Evolutionary conservation across 2,888 invertebrate species (phyloP).

Genomic region (Ceraclea dissimilis): DNA sequence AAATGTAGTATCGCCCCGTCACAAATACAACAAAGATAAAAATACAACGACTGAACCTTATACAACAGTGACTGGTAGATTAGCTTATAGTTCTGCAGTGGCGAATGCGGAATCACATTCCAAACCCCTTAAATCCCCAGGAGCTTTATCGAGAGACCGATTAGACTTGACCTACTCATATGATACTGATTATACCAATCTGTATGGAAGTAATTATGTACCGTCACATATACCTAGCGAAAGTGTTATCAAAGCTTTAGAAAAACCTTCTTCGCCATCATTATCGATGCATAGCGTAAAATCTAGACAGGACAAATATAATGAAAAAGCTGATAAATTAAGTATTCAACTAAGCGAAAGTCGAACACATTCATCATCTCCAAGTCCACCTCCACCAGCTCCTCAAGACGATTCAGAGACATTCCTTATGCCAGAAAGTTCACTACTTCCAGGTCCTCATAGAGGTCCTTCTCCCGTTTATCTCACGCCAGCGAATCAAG

Average conservation of each 20-base stretch:
- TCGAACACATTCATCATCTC: slow-evolving; percentile 33
- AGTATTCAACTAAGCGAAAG: slow-evolving; percentile 47
- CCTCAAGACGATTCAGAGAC: slow-evolving; percentile 57
- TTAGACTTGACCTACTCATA: slow-evolving; percentile 52
- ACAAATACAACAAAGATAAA: slow-evolving; percentile 49
- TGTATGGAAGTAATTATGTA: slow-evolving; percentile 32
- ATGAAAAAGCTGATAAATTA: slow-evolving; percentile 42
- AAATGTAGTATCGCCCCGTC: slow-evolving; percentile 45
- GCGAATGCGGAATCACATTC: slow-evolving; percentile 55
- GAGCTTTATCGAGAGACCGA: slow-evolving; percentile 49
- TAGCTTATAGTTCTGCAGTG: slow-evolving; percentile 60
- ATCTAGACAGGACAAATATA: slow-evolving; percentile 56
- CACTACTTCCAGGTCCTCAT: slow-evolving; percentile 28
- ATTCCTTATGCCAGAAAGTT: slow-evolving; percentile 39
- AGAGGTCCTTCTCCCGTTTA: slow-evolving; percentile 38
- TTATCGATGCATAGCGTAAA: slow-evolving; percentile 57
- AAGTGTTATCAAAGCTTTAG: slow-evolving; percentile 40
- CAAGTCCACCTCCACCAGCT: slow-evolving; percentile 77
- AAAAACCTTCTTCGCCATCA: slow-evolving; percentile 54
- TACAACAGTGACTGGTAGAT: slow-evolving; percentile 55
- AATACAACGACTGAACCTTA: slow-evolving; percentile 53
- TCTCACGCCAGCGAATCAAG: slow-evolving; percentile 35
- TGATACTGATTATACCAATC: slow-evolving; percentile 25
- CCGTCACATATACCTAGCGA: slow-evolving; percentile 46
- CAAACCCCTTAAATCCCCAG: slow-evolving; percentile 43